A percentile compares a stretch with the other conserved stretches of the same genome.
phyloP scores from a whole-genome alignment of 2,797 vertebrate genomes.

The Danio tinwini region DNA sequence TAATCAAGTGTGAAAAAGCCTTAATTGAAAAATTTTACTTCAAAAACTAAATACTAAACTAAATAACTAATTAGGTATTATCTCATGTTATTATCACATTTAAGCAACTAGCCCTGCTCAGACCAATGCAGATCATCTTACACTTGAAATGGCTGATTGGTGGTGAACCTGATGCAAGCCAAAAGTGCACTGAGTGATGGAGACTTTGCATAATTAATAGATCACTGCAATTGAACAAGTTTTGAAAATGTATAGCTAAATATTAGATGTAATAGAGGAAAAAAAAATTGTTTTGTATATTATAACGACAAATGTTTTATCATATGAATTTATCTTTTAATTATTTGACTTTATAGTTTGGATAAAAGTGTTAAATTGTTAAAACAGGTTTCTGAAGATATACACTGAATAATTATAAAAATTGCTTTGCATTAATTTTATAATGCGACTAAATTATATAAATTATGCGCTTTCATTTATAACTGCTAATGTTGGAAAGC shows the following conservation, averaged over 20 bases:
- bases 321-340: neutral
- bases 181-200: no score
- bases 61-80: no score
- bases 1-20: neutral
- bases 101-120: no score
- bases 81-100: no score
- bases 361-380: neutral
- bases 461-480: neutral
- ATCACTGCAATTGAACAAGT: neutral
- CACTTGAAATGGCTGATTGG: no score
- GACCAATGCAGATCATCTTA: no score
- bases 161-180: no score
- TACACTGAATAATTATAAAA: neutral
- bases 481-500: conserved; percentile 7
- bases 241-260: neutral
- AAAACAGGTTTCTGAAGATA: neutral
- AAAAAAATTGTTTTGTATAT: neutral
- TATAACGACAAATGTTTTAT: neutral
- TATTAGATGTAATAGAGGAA: neutral
- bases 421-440: neutral
- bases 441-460: neutral
- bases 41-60: no score
- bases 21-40: no score
- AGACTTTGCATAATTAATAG: no score
- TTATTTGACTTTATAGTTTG: neutral